Conservation (phyloP, 2,888 invertebrate species). For the Ommatoiulus sabulosus region DNA sequence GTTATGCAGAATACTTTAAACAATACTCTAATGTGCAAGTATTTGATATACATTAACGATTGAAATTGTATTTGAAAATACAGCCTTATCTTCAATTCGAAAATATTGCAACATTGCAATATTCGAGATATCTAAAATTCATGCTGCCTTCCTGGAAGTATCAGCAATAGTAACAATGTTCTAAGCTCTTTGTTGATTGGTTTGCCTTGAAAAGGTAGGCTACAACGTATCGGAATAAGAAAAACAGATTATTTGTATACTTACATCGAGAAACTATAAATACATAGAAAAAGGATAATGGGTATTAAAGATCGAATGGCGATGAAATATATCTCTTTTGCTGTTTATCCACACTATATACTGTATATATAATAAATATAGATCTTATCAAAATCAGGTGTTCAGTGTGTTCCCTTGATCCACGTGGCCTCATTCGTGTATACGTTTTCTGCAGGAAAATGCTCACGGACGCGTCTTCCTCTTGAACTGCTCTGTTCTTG, state of each 20-base stretch:
- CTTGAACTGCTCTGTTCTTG: not conserved
- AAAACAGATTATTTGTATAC: not conserved
- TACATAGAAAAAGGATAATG: conserved; percentile 7
- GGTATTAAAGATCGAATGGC: not conserved
- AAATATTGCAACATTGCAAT: too few relatives aligned
- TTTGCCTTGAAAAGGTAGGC: not conserved
- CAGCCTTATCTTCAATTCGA: too few relatives aligned
- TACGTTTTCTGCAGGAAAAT: not conserved
- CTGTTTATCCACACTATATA: conserved; percentile 7
- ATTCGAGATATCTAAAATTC: too few relatives aligned
- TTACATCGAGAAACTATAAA: not conserved
- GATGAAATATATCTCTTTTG: not conserved
- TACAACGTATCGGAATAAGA: not conserved
- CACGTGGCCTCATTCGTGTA: not conserved
- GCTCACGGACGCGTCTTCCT: not conserved
- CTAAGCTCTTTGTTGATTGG: not conserved
- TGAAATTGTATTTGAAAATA: too few relatives aligned
- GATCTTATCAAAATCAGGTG: conserved; percentile 18
- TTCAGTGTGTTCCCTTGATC: not conserved
- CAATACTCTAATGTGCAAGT: too few relatives aligned
- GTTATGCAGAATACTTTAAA: too few relatives aligned
- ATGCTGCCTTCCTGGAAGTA: too few relatives aligned
- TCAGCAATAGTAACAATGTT: too few relatives aligned
- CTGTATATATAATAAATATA: conserved; percentile 29
- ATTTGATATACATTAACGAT: too few relatives aligned